A percentile compares a stretch with the other conserved stretches of the same genome.
phyloP scores from a whole-genome alignment of 1,140 invertebrate genomes.

The Epicauta chinensis region DNA sequence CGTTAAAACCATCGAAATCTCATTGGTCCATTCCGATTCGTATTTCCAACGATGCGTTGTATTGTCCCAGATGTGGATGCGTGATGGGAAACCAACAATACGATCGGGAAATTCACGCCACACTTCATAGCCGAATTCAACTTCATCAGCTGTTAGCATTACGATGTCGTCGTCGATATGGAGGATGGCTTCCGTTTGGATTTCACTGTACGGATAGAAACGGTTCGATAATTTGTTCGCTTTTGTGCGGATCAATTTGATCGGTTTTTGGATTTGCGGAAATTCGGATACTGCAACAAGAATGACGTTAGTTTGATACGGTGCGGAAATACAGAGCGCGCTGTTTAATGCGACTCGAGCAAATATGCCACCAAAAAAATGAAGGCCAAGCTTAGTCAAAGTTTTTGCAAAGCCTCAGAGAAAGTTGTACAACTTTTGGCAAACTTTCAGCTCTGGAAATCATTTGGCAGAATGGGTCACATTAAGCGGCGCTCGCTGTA shows the following conservation, averaged over 20 bases:
- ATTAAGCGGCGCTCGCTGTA: no score
- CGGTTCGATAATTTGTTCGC: constrained; percentile 92
- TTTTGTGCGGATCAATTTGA: constrained; percentile 85
- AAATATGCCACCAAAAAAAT: no score
- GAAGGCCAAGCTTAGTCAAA: no score
- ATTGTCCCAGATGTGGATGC: constrained; percentile 88
- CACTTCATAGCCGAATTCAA: constrained; percentile 84
- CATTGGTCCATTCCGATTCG: constrained; percentile 92
- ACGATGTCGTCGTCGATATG: constrained; percentile 92
- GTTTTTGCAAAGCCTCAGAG: no score
- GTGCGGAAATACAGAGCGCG: no score
- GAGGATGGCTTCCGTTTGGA: constrained; percentile 87
- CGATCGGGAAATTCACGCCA: constrained; percentile 92
- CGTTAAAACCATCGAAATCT: constrained; percentile 88
- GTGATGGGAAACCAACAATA: constrained; percentile 84
- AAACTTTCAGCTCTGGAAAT: no score
- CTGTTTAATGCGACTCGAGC: no score
- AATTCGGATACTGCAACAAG: constrained; percentile 66
- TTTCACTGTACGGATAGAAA: constrained; percentile 89
- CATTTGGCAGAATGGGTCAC: no score
- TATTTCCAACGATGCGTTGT: constrained; percentile 76
- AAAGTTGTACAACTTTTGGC: no score
- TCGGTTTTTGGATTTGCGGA: constrained; percentile 80
- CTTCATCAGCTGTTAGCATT: constrained; percentile 88
- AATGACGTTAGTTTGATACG: no score